Evolutionary conservation across 2,113 vertebrate genomes (phyloP), one percentile per base, ranked within the genome.

Genomic region (Otocyon megalotis): DNA sequence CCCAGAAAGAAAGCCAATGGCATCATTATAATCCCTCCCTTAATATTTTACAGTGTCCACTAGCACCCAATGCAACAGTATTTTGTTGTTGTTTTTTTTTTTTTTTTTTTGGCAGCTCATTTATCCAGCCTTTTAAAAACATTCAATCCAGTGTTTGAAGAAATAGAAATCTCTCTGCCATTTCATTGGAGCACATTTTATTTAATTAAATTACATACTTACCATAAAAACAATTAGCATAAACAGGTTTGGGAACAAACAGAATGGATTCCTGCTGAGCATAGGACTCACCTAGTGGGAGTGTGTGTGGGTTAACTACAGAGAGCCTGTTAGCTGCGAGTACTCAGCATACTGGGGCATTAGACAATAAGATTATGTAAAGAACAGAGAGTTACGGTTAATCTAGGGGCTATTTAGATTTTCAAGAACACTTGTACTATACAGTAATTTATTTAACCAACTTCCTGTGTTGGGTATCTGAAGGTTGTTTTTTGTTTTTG

Each of bases 141-240:
- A 79, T 92, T 74, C 37, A 60, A 8, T 92, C 53, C n/a, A 50
- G 60, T 37, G 71, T 97, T 94, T 37, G 82, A 35, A 81, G 58
- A 62, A 92, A 84, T 80, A 81, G 71, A 76, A 95, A 95, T 22
- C 28, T 81, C 30, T 91, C 58, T 58, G 9, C 82, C 15, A 32
- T 77, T 50, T 69, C 17, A 37, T n/a, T 63, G 14, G 1, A 65
- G 10, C 56, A n/a, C 16, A 37, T 56, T 8, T 54, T 93, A 56
- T 76, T 93, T 95, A 87, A 84, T 93, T 92, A 96, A 95, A 50
- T 67, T 71, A 37, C 10, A 35, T 88, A 93, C 92, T 94, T 97
- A 74, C 19, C 86, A 48, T 80, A 74, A 93, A 96, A 84, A 54
- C 58, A 4, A 12, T 54, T 30, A 79, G 67, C 32, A 85, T 20